Conservation (phyloP, 2,888 invertebrate genomes). For the Lydus trimaculatus region DNA sequence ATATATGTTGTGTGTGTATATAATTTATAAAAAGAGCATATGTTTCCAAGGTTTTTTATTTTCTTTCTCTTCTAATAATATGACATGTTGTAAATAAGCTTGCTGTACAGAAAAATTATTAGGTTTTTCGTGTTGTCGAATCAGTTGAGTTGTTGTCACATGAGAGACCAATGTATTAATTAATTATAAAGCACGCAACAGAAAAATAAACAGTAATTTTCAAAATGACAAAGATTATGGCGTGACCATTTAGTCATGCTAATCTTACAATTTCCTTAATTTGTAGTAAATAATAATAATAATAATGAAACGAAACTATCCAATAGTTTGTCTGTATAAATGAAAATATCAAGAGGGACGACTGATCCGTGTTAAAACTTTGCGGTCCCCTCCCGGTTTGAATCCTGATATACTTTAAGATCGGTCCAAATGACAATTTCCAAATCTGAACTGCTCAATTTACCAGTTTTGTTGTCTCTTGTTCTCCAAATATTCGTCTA, state of each 20-base stretch:
- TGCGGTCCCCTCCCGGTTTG: constrained; percentile 27
- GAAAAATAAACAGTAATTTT: background rate
- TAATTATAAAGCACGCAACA: constrained; percentile 9
- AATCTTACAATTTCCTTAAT: constrained; percentile 20
- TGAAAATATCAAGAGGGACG: background rate
- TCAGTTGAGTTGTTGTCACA: constrained; percentile 3
- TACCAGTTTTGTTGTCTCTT: constrained; percentile 26
- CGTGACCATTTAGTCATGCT: constrained; percentile 19
- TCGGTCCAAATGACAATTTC: constrained; percentile 31
- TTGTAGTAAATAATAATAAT: constrained; percentile 12
- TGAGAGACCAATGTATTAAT: background rate
- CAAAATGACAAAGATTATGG: constrained; percentile 13
- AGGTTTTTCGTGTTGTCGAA: constrained; percentile 7
- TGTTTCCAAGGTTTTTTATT: background rate
- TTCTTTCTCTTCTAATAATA: background rate
- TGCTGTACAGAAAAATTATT: background rate
- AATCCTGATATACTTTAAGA: constrained; percentile 34
- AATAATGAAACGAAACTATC: background rate
- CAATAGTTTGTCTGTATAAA: constrained; percentile 11
- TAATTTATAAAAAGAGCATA: background rate
- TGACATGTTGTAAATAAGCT: constrained; percentile 1
- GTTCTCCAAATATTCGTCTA: background rate
- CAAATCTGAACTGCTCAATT: constrained; percentile 30
- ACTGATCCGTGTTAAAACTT: constrained; percentile 27
- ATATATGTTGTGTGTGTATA: background rate